These are phyloP conservation scores for Nothocercus nigrocapillus DNA, from an alignment of 2,113 vertebrate genomes.

Conservation along the genomic window DNA sequence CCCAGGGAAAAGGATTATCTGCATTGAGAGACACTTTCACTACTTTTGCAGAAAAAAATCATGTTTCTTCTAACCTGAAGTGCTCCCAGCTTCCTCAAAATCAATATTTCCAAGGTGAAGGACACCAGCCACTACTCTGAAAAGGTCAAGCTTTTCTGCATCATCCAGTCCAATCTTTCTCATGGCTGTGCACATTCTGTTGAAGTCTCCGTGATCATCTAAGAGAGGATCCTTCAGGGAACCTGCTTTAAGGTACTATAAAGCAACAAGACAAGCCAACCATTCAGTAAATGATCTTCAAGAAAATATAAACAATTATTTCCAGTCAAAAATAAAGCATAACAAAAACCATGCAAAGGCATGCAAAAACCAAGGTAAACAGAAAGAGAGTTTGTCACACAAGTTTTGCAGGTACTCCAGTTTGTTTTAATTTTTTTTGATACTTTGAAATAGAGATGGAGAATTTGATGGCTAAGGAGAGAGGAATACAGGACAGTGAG, in stretches of 20 bases:
- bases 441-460: not conserved
- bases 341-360: constrained; percentile 12
- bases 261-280: constrained; percentile 24
- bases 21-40: not conserved
- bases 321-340: not conserved
- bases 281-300: not conserved
- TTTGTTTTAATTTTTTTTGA: not conserved
- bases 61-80: constrained; percentile 84
- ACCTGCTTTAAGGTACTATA: constrained; percentile 90
- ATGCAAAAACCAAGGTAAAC: not conserved
- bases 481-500: not conserved
- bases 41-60: not conserved
- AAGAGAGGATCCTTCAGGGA: constrained; percentile 94
- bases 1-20: not conserved
- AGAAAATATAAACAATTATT: not conserved
- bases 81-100: constrained; percentile 97
- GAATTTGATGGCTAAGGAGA: not conserved
- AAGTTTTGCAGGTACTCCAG: not conserved
- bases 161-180: constrained; percentile 96
- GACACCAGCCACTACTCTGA: constrained; percentile 95
- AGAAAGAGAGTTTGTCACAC: not conserved
- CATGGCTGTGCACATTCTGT: constrained; percentile 95
- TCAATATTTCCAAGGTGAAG: constrained; percentile 96
- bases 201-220: constrained; percentile 95
- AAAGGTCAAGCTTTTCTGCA: constrained; percentile 94